Evolutionary conservation across 2,797 vertebrate species (phyloP), one percentile per base, ranked within the genome.

Genomic region (Falco columbarius): DNA sequence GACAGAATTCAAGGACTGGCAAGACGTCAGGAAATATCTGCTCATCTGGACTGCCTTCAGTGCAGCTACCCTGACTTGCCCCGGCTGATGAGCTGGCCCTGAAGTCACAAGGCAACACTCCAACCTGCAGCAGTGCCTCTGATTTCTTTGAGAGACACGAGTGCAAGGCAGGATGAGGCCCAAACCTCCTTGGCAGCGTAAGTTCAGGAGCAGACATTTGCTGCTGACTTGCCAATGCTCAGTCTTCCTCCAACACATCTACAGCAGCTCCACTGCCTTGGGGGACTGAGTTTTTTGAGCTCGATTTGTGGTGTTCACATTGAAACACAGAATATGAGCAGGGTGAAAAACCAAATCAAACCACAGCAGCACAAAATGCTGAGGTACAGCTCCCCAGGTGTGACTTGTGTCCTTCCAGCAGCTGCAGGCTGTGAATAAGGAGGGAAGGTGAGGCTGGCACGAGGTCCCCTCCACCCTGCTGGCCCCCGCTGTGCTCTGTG

Each of bases 1-100:
- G 94, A 89, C 12, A 81, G 63, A 73, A 92, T 56, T 90, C 96
- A 89, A 91, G 90, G n/a, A 70, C 77, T 97, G 96, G 92, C 95
- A 95, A 77, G 68, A 80, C 0, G 0, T 85, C 77, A 94, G 93
- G 94, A 95, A 96, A 92, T 93, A 95, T 74, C 83, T 95, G 59
- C 68, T 94, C 94, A 94, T 94, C 86, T 59, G 82, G 34, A 30
- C 56, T 94, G 81, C 89, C 83, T 95, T 92, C 61, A n/a, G 24
- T 90, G 81, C 62, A 95, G 62, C 58, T 86, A 74, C 42, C 34
- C 34, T 40, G 72, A 83, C 90, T 93, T 86, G 92, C 65, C 72
- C 81, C 67, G 89, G 6, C 81, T 29, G 84, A 93, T 85, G 86
- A 85, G 70, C 77, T 58, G 86, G 65, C 74, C 54, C 86, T 55